Evolutionary conservation across 2,797 vertebrate genomes (phyloP).

Genomic region (Sebastes steindachneri): DNA sequence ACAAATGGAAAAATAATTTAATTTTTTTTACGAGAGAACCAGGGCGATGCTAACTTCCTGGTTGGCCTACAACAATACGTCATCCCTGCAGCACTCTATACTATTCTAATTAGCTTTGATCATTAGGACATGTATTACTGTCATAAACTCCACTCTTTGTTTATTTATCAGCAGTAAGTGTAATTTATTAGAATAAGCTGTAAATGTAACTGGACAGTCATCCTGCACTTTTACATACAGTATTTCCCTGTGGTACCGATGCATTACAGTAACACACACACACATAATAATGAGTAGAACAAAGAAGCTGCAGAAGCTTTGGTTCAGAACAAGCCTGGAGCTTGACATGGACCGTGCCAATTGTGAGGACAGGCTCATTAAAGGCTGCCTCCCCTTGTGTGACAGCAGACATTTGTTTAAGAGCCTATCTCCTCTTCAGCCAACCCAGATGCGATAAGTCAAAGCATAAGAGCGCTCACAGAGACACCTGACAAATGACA

Average conservation of each 20-base stretch:
- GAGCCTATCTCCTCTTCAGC: constrained; percentile 58
- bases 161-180: constrained; percentile 17
- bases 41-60: no score
- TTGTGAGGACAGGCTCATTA: constrained; percentile 68
- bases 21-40: no score
- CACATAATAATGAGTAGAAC: neutral
- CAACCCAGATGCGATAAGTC: constrained; percentile 49
- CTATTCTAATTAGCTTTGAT: neutral
- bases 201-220: neutral
- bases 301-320: neutral
- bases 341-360: constrained; percentile 40
- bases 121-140: neutral
- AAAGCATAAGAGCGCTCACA: constrained; percentile 20
- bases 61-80: no score
- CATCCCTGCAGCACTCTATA: no score
- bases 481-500: constrained; percentile 62
- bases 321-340: constrained; percentile 1
- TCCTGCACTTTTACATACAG: neutral
- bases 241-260: neutral
- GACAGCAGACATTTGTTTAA: constrained; percentile 62
- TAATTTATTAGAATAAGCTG: neutral
- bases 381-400: constrained; percentile 55
- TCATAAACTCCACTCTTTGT: constrained; percentile 9
- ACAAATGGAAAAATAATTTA: rapidly evolving
- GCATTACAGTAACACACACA: neutral